A percentile compares a stretch with the other conserved stretches of the same genome.
Conservation (phyloP, 2,113 vertebrate genomes). For the Alouatta palliata region DNA sequence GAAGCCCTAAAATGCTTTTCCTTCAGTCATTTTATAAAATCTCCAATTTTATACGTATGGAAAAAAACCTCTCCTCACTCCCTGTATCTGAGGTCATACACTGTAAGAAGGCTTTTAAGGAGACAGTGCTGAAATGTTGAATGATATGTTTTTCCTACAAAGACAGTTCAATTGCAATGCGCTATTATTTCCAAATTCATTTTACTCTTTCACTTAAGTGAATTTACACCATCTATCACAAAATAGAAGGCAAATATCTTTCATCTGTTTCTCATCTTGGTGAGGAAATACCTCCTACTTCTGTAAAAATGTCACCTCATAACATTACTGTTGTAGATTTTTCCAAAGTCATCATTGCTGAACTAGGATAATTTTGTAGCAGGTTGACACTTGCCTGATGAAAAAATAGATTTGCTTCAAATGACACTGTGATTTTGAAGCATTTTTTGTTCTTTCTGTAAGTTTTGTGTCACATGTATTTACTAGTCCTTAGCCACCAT, state of each 20-base stretch:
- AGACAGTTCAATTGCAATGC: not conserved
- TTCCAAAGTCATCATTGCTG: slow-evolving; percentile 46
- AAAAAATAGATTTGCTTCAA: slow-evolving; percentile 67
- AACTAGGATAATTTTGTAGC: slow-evolving; percentile 41
- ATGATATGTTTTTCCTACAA: not conserved
- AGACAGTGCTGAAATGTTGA: not conserved
- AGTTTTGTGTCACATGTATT: slow-evolving; percentile 59
- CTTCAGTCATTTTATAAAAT: not conserved
- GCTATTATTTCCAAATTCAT: not conserved
- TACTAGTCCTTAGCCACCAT: slow-evolving; percentile 40
- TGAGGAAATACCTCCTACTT: slow-evolving; percentile 58
- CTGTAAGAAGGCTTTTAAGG: not conserved
- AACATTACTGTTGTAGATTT: not conserved
- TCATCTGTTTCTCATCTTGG: slow-evolving; percentile 63
- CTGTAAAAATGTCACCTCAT: slow-evolving; percentile 35
- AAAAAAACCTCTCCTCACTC: not conserved
- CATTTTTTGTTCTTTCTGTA: slow-evolving; percentile 58
- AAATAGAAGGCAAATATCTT: slow-evolving; percentile 54
- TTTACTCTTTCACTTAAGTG: not conserved
- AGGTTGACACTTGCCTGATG: slow-evolving; percentile 48
- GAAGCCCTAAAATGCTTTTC: not conserved
- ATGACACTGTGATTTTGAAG: slow-evolving; percentile 53
- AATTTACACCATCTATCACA: not conserved
- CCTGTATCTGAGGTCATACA: not conserved
- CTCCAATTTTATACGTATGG: not conserved